phyloP scores from a whole-genome alignment of 2,113 vertebrate genomes.

The Aix galericulata region DNA sequence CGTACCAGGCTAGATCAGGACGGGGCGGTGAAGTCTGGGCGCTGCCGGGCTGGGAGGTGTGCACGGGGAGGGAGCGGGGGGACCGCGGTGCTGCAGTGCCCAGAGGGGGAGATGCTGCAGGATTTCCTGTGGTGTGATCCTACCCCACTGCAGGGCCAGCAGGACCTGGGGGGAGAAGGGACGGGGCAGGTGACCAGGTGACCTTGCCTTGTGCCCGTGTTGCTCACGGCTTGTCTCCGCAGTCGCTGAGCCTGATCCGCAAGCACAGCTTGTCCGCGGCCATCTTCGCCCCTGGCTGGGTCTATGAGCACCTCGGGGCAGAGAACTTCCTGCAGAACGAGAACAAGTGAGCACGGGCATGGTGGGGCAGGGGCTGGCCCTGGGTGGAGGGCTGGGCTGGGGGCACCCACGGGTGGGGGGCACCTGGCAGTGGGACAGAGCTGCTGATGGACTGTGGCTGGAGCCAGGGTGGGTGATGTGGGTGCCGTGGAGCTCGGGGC shows the following conservation, averaged over 20 bases:
- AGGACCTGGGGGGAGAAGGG: not conserved
- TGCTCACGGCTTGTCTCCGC: not conserved
- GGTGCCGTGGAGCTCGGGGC: no score
- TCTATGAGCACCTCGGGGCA: conserved; percentile 88
- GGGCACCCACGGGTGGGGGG: not conserved
- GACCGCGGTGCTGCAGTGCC: not conserved
- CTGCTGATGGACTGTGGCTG: fast-evolving
- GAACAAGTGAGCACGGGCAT: conserved; percentile 81
- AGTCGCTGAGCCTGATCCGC: conserved; percentile 90
- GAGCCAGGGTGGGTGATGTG: no score
- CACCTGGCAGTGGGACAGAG: fast-evolving
- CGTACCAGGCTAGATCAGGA: fast-evolving
- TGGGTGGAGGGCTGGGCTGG: fast-evolving
- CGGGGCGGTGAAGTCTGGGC: fast-evolving
- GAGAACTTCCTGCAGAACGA: conserved; percentile 86
- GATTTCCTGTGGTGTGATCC: not conserved
- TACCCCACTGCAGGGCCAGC: not conserved
- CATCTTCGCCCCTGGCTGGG: conserved; percentile 96
- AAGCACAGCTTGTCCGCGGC: conserved; percentile 85
- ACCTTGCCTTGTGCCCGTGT: not conserved
- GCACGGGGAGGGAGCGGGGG: not conserved
- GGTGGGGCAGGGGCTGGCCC: fast-evolving
- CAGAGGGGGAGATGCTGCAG: not conserved
- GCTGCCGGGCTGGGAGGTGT: not conserved
- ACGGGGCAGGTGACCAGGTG: not conserved